Evolutionary conservation across 1,140 invertebrate genomes (phyloP), one percentile per base, ranked within the genome.

Genomic region (Sarcophaga peregrina): DNA sequence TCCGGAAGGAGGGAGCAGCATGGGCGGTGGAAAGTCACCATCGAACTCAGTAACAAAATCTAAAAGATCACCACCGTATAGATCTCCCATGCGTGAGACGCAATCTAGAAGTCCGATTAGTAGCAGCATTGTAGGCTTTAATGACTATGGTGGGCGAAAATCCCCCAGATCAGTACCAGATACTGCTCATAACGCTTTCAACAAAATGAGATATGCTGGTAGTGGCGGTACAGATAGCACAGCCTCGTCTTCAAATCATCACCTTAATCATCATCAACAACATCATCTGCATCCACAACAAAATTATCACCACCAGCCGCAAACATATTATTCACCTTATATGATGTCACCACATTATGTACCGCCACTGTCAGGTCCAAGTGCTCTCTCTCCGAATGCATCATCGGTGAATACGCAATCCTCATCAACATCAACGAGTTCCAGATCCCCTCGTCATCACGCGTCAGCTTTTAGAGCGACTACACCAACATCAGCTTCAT

Each of bases 61-160:
- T 6, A 89, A 88, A 81, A 85, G 88, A 46, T 90, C 88, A 37
- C 88, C 88, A 11, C 88, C 88, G 0, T 90, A 90, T 83, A 85
- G 85, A 4, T 89, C 88, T 3, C 88, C 88, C 4, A 47, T 87
- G 75, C 87, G 85, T 45, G 84, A 85, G 25, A 20, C 50, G 0
- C 75, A 82, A 17, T 81, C 68, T 25, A 48, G 76, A 25, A 82
- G 78, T 82, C 83, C 81, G 7, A 8, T 78, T 13, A 81, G 54
- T 68, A 52, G 25, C 17, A 25, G 20, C 13, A 62, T 11, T 62
- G 62, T n/a, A 20, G 62, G 62, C n/a, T 68, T 20, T 25, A n/a
- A 87, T 72, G 87, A 88, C 75, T 89, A 86, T 8, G 81, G 83
- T 17, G 83, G 83, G 7, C 48, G 85, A 52, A 82, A 84, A 25